Evolutionary conservation across 2,797 vertebrate genomes (phyloP), one percentile per base, ranked within the genome.

Genomic region (Fistularia tabacaria): DNA sequence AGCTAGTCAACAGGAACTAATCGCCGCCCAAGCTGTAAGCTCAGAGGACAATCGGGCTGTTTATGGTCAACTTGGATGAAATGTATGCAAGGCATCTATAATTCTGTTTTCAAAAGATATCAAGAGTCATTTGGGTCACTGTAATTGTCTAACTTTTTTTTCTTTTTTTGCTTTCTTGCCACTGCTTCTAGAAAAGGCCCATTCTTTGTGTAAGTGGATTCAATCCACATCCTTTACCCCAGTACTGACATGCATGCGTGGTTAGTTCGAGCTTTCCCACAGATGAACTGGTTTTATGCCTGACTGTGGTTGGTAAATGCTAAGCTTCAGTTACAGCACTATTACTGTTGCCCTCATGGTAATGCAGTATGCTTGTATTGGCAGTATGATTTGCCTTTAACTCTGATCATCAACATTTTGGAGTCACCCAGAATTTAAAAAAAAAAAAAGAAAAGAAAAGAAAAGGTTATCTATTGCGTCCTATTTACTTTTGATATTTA

Each of bases 1-100:
- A 62, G 66, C 71, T 61, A 62, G 63, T 84, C 65, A 64, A 51
- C 54, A 38, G 66, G 62, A 80, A 84, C 66, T 74, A 81, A 79
- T 75, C 62, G 14, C 53, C 58, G 64, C 51, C 73, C 58, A 55
- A 66, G 69, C 67, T 75, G 55, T 50, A 38, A 54, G 51, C 49
- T 37, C 52, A 0, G 51, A 51, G 55, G 51, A 52, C 12, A 7
- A 14, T 6, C 14, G 61, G 15, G n/a, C 39, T 48, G 49, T 54
- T 36, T 46, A 25, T 42, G 39, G 53, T 40, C 39, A 40, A 40
- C 39, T 10, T 25, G 10, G 41, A 55, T 63, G 9, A 42, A 45
- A 67, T 49, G 37, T 11, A 10, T 38, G 14, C 58, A 8, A 46
- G 36, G 38, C 49, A 14, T 62, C 49, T 38, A 44, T 36, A 51